phyloP scores from a whole-genome alignment of 2,797 vertebrate species.

The Sus cebifrons region DNA sequence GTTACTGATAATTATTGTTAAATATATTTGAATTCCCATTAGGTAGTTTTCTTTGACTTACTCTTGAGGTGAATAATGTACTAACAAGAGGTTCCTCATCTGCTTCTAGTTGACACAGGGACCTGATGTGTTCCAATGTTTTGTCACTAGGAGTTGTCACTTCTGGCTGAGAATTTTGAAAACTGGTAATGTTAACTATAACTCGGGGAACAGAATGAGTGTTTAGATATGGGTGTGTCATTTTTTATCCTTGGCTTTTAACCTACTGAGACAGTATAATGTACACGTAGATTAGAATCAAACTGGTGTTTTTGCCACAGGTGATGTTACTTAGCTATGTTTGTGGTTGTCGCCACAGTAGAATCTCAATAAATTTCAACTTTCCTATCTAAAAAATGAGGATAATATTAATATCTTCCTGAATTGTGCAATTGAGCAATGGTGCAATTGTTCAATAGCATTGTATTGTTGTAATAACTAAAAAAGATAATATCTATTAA shows the following conservation, averaged over 20 bases:
- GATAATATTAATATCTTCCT: constrained; percentile 23
- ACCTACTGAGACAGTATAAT: not conserved
- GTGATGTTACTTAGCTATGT: not conserved
- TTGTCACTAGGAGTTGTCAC: not conserved
- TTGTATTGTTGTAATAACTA: not conserved
- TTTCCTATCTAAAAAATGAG: not conserved
- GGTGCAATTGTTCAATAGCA: too few species aligned
- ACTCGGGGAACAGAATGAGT: not conserved
- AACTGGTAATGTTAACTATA: not conserved
- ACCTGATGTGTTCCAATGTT: not conserved
- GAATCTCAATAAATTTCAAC: constrained; percentile 6
- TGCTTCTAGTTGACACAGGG: constrained; percentile 4
- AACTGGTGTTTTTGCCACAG: not conserved
- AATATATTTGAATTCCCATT: not conserved
- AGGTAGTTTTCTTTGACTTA: constrained; percentile 25
- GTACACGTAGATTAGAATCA: not conserved
- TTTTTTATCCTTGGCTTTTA: constrained; percentile 30
- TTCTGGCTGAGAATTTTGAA: constrained; percentile 46
- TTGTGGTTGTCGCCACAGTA: constrained; percentile 16
- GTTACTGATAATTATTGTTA: not conserved
- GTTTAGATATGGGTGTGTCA: constrained; percentile 14
- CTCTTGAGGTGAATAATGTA: not conserved
- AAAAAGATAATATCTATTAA: constrained; percentile 14
- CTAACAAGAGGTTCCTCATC: not conserved
- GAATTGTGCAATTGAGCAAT: too few species aligned